These are phyloP conservation scores for Neofelis nebulosa DNA, from an alignment of 2,113 vertebrate species.

Conservation along the genomic window DNA sequence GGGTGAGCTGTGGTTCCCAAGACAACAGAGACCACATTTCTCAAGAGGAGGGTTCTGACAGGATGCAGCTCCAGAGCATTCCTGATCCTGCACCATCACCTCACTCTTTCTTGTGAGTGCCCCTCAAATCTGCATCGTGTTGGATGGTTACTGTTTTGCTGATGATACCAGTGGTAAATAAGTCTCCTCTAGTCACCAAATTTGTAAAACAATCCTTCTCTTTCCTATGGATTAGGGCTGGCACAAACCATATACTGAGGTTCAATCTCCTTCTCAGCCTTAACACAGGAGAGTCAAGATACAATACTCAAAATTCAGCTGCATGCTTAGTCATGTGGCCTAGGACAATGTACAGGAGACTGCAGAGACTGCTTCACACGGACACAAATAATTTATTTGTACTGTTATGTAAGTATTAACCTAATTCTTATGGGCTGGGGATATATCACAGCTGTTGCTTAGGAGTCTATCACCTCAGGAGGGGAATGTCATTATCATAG, in stretches of 20 bases:
- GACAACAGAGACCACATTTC: background rate
- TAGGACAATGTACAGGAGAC: background rate
- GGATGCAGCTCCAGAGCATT: background rate
- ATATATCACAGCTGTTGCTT: background rate
- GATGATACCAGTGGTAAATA: background rate
- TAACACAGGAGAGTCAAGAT: background rate
- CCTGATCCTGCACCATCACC: background rate
- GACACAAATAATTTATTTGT: background rate
- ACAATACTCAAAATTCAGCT: background rate
- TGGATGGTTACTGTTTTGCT: background rate
- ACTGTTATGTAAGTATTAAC: background rate
- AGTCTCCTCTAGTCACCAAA: background rate
- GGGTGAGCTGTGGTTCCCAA: background rate
- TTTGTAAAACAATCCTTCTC: background rate
- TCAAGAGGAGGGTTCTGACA: background rate
- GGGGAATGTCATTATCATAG: background rate
- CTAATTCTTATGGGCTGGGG: background rate
- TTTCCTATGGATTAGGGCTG: background rate
- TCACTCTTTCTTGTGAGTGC: background rate
- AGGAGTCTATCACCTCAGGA: background rate
- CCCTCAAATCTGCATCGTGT: background rate
- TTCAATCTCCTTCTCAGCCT: background rate
- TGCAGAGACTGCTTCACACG: background rate
- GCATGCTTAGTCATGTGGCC: background rate
- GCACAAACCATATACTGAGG: background rate